These are phyloP conservation scores for Melospiza georgiana DNA, from an alignment of 2,113 vertebrate species.

Conservation along the genomic window DNA sequence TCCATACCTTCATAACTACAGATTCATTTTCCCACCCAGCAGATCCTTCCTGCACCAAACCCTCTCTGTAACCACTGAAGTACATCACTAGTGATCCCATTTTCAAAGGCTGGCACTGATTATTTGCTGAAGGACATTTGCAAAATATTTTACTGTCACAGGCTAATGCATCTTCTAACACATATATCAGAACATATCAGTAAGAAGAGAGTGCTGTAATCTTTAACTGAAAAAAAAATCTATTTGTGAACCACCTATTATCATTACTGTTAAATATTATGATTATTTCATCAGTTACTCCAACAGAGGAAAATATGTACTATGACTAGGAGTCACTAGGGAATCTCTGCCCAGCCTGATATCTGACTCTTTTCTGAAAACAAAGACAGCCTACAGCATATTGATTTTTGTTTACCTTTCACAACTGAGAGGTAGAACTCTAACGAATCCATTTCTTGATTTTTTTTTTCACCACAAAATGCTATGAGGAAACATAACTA, in stretches of 20 bases:
- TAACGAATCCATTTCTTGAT: not conserved
- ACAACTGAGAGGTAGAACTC: not conserved
- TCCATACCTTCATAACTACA: not conserved
- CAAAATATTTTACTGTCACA: not conserved
- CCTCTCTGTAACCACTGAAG: not conserved
- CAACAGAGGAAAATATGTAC: not conserved
- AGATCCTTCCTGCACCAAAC: not conserved
- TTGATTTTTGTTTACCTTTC: slow-evolving; percentile 7
- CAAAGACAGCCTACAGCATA: not conserved
- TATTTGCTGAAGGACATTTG: not conserved
- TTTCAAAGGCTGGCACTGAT: not conserved
- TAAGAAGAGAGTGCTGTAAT: not conserved
- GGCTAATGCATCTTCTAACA: not conserved
- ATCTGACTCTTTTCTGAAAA: not conserved
- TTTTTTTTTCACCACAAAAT: not conserved
- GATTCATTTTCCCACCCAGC: not conserved
- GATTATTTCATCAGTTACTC: slow-evolving; percentile 17
- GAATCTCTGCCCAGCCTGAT: not conserved
- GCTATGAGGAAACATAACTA: not conserved
- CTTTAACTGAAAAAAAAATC: not conserved
- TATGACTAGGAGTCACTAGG: not conserved
- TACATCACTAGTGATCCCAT: not conserved
- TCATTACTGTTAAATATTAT: not conserved
- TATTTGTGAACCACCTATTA: not conserved
- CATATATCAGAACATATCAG: not conserved